Evolutionary conservation across 1,140 invertebrate species (phyloP), one percentile per base, ranked within the genome.

Genomic region (Battus philenor): DNA sequence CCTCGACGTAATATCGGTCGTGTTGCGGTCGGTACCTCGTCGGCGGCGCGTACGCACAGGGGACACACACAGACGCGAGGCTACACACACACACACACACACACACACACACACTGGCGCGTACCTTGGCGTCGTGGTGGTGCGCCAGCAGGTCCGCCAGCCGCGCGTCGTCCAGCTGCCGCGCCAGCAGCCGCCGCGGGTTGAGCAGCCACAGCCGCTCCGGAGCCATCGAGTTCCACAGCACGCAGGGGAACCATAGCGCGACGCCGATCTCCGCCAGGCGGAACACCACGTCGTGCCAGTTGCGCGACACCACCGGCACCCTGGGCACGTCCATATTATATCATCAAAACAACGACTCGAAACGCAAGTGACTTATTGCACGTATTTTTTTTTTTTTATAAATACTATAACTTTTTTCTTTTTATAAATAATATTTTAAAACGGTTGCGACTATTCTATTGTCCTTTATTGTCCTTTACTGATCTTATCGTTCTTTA

Each of bases 141-240:
- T 47, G 44, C 13, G 50, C 47, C 4, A 81, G 50, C 13, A 83
- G 51, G 20, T 76, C 75, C 1, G 65, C 54, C 1, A 84, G 68
- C 2, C 63, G 50, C 4, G 67, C 63, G 18, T 85, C 81, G 71
- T 81, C 77, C 2, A 88, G 84, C 75, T 89, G 88, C 22, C 78
- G 60, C 39, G 93, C 92, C 0, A 97, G 87, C 52, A 98, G 88
- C 69, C 93, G 92, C 45, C 94, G 92, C 7, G 96, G 96, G 89
- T 98, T 98, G 47, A 98, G 85, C 65, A 97, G 93, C 96, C 96
- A 98, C 31, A 97, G 86, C 78, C 95, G 93, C 67, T 97, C 95
- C n/a, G 96, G 96, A 85, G 93, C 93, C 88, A 95, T 95, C 60
- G 94, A 97, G 85, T 98, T 98, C 96, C 96, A 98, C 15, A 98